Percentiles rank a stretch among this genome's conserved stretches.
phyloP scores from a whole-genome alignment of 2,113 vertebrate species.

The Syngnathus scovelli region DNA sequence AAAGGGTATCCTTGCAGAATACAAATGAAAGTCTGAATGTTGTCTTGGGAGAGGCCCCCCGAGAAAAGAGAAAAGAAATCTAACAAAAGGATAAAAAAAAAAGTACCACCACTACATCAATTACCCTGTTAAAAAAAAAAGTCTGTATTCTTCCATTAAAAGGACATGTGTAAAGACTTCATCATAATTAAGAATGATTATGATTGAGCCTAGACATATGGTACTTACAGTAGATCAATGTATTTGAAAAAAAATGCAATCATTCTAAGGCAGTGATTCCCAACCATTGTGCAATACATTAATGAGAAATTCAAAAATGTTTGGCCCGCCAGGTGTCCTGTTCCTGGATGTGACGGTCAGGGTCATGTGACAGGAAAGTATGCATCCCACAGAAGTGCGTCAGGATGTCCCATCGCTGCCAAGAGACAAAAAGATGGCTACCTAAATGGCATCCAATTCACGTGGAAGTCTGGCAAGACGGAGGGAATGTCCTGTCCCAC shows the following conservation, averaged over 20 bases:
- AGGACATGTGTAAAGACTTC: background rate
- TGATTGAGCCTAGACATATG: background rate
- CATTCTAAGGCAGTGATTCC: no score
- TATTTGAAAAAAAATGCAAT: no score
- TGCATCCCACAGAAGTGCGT: constrained; percentile 94
- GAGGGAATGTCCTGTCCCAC: constrained; percentile 99
- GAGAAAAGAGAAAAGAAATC: background rate
- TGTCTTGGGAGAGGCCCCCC: background rate
- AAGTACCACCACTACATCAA: background rate
- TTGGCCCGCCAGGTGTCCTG: constrained; percentile 82
- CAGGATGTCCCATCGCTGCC: constrained; percentile 92
- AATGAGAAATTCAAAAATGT: no score
- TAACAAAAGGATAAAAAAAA: background rate
- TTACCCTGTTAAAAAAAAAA: background rate
- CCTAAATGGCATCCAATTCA: constrained; percentile 95
- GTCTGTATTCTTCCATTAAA: background rate
- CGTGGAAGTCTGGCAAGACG: constrained; percentile 97
- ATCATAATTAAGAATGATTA: background rate
- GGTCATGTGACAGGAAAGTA: constrained; percentile 98
- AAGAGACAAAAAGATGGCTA: constrained; percentile 98
- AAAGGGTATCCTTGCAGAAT: background rate
- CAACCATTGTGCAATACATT: no score
- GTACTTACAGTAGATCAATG: background rate
- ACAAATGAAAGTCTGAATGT: background rate
- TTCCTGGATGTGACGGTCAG: constrained; percentile 95